Evolutionary conservation across 2,888 invertebrate genomes (phyloP).

Genomic region (Ormia ochracea): DNA sequence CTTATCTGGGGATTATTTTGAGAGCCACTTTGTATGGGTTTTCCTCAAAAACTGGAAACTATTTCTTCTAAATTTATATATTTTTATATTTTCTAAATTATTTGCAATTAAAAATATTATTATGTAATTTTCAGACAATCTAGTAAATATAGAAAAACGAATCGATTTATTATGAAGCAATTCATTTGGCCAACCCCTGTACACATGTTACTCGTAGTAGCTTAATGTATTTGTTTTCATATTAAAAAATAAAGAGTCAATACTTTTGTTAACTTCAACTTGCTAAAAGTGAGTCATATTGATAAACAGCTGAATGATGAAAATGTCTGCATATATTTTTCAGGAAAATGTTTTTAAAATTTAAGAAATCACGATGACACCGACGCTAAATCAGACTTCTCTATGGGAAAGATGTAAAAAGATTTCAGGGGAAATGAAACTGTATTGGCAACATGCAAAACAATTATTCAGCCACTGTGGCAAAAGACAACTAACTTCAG

Average conservation of each 20-base stretch:
- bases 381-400: not conserved
- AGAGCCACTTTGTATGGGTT: no score
- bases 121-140: no score
- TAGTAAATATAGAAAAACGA: no score
- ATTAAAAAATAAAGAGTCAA: conserved; percentile 16
- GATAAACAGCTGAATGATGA: conserved; percentile 39
- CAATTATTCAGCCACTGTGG: conserved; percentile 7
- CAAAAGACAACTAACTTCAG: no score
- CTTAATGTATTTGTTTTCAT: not conserved
- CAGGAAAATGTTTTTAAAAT: not conserved
- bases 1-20: no score
- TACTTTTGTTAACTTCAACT: conserved; percentile 24
- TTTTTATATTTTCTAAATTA: no score
- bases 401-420: not conserved
- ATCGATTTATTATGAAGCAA: no score
- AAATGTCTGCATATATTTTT: not conserved
- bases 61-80: no score
- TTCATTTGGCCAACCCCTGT: conserved; percentile 27
- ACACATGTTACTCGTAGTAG: not conserved
- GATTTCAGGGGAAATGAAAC: not conserved
- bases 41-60: no score
- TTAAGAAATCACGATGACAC: conserved; percentile 6
- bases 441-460: no score
- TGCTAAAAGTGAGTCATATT: conserved; percentile 39
- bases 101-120: no score